Evolutionary conservation across 2,797 vertebrate species (phyloP), one percentile per base, ranked within the genome.

Genomic region (Phrynocephalus guinanensis): DNA sequence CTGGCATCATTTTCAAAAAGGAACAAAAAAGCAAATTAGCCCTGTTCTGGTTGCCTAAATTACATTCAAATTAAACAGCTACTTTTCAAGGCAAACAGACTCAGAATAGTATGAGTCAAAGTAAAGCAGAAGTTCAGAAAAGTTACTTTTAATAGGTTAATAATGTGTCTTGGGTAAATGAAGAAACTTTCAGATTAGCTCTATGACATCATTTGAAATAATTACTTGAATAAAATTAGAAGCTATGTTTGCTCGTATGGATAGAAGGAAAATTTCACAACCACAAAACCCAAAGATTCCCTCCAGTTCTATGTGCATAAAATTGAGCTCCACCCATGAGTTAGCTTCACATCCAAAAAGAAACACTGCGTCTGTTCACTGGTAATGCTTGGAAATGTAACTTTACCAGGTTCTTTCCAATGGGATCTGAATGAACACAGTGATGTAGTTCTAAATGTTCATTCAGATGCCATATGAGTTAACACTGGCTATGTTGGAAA

Each of bases 21-120:
- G 18, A 87, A 91, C 16, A 91, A 89, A 70, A 89, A 90, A 79
- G 30, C 90, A 48, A 26, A 75, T 52, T 0, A 0, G 28, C 91
- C 16, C 50, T 88, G 87, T 10, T 77, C 72, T 86, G 79, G 63
- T 10, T 85, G 80, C 85, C 71, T 86, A 90, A 91, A 90, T 90
- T 84, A 68, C n/a, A 92, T 76, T 1, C 63, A 91, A 90, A 63
- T 86, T 89, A 87, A 89, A 48, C 75, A 66, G 79, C 1, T 90
- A 92, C 63, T 83, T 91, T 87, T 87, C 52, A 90, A 3, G 24
- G 70, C 44, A 91, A 84, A 83, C 9, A 86, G 84, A 30, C 60
- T 89, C 3, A 8, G 26, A 89, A 28, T 60, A 0, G 73, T 85
- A 76, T 10, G 1, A 90, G 44, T 70, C 83, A 44, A 90, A 78